Evolutionary conservation across 2,113 vertebrate species (phyloP), one percentile per base, ranked within the genome.

Genomic region (Nerophis lumbriciformis): DNA sequence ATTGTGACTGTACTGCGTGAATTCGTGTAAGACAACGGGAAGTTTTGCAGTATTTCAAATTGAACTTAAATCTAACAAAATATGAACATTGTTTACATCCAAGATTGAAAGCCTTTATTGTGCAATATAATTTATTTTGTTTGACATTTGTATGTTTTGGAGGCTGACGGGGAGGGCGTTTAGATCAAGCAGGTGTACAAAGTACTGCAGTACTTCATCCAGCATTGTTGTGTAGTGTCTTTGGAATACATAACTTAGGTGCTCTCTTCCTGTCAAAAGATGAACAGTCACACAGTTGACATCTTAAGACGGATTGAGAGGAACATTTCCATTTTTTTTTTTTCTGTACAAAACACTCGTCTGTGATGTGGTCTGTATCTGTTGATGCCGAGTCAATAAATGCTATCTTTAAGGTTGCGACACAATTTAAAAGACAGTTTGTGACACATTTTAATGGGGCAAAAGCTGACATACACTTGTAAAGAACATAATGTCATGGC

Each of bases 371-470:
- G 16, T 59, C 44, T 10, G 44, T 37, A 52, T 21, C 64, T 78
- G 69, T 77, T 4, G 42, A 64, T 42, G 6, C 74, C 38, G 19
- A 15, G 62, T 73, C 61, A 80, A 77, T 86, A 84, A 83, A 80
- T n/a, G 8, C 35, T 59, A 68, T 42, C 35, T 68, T 65, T 61
- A 78, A 77, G 72, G 63, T 67, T 59, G 60, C 6, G 57, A 44
- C 7, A 53, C 19, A 9, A 36, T 7, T 36, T 28, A 28, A 3
- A 28, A 28, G 4, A 28, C 28, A 28, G 28, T 28, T 28, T 28
- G 28, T 28, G 28, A 28, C 28, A 28, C 28, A 28, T 28, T 28
- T 28, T 3, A 28, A 28, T 28, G 28, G 4, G 28, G 1, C 3
- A 28, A 28, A 28, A 28, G 28, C 3, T 3, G 2, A 28, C 28